A percentile compares a stretch with the other conserved stretches of the same genome.
These are phyloP conservation scores for Fragum fragum DNA, from an alignment of 2,888 invertebrate species.

Conservation along the genomic window DNA sequence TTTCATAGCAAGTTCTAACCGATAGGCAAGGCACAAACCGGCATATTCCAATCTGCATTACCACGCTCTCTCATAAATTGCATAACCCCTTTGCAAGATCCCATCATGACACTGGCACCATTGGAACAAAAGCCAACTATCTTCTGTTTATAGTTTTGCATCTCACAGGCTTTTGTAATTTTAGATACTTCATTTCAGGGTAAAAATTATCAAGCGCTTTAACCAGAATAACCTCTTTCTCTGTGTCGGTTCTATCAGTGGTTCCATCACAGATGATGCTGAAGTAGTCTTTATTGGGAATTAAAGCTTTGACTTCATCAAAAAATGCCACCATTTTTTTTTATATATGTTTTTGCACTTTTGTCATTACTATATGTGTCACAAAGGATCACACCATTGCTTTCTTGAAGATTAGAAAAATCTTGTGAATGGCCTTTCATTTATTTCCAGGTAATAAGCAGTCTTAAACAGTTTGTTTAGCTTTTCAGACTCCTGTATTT, in stretches of 20 bases:
- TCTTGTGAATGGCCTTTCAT: conserved; percentile 19
- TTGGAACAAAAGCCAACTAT: conserved; percentile 50
- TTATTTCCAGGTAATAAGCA: too few relatives aligned
- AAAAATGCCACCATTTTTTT: conserved; percentile 35
- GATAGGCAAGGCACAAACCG: conserved; percentile 52
- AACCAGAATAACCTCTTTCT: conserved; percentile 51
- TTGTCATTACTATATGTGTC: conserved; percentile 39
- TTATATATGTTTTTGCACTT: conserved; percentile 26
- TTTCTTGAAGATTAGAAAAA: conserved; percentile 28
- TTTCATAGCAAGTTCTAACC: conserved; percentile 51
- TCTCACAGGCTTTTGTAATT: conserved; percentile 47
- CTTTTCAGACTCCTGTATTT: too few relatives aligned
- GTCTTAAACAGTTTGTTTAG: too few relatives aligned
- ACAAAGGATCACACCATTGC: conserved; percentile 25
- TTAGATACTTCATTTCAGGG: conserved; percentile 47
- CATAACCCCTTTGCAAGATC: conserved; percentile 31
- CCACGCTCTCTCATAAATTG: conserved; percentile 28
- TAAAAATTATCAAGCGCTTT: conserved; percentile 44
- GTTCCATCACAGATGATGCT: conserved; percentile 57
- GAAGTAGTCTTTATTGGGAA: conserved; percentile 31
- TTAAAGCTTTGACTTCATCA: conserved; percentile 15
- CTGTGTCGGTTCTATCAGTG: conserved; percentile 50
- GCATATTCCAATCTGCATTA: conserved; percentile 34
- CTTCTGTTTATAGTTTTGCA: conserved; percentile 41
- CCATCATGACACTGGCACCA: conserved; percentile 57